Evolutionary conservation across 2,797 vertebrate genomes (phyloP).

Genomic region (Spinus olivaceus): DNA sequence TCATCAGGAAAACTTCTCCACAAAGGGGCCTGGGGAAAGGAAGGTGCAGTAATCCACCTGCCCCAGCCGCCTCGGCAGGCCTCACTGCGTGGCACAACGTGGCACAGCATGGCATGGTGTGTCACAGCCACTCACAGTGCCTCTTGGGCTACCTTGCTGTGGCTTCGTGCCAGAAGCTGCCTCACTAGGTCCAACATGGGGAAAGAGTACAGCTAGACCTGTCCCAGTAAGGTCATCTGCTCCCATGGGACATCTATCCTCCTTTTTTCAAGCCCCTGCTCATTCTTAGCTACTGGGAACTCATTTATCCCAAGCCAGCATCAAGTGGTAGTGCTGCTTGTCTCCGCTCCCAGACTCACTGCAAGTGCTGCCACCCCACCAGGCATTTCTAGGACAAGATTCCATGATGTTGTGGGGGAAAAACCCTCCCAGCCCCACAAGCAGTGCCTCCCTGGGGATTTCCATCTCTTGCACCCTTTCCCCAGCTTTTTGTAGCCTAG

Average conservation of each 20-base stretch:
- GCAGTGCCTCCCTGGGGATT: background rate
- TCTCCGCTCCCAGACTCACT: background rate
- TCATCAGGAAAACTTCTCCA: conserved; percentile 39
- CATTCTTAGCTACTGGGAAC: background rate
- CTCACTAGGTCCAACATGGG: fast-evolving
- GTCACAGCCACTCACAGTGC: background rate
- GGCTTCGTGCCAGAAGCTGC: background rate
- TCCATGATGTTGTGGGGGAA: fast-evolving
- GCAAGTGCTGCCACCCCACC: fast-evolving
- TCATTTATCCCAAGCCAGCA: background rate
- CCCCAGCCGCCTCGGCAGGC: background rate
- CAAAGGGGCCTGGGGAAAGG: conserved; percentile 39
- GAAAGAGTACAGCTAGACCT: background rate
- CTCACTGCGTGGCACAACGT: background rate
- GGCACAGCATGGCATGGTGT: background rate
- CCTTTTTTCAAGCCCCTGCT: background rate
- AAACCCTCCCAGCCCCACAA: fast-evolving
- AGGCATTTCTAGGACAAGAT: background rate
- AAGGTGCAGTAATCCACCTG: conserved; percentile 37
- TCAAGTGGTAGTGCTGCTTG: fast-evolving
- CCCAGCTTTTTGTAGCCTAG: background rate
- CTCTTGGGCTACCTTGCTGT: background rate
- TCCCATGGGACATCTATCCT: background rate
- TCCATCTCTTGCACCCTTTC: background rate
- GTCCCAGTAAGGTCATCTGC: background rate